Conservation (phyloP, 2,888 invertebrate species). For the Saturnia japonica region DNA sequence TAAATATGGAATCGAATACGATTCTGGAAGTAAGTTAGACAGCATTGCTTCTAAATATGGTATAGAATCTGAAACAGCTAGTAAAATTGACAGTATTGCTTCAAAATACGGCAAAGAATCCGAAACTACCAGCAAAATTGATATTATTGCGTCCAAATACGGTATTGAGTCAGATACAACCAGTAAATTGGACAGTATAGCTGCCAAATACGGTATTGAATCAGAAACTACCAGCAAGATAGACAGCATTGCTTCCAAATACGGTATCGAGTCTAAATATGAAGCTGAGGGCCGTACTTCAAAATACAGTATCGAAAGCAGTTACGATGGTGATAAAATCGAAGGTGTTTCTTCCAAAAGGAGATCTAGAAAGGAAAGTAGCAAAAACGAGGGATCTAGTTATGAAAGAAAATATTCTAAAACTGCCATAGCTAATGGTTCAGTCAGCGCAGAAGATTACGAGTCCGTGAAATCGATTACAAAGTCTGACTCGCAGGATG, state of each 20-base stretch:
- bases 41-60: constrained; percentile 62
- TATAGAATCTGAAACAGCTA: constrained; percentile 46
- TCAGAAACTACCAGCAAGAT: constrained; percentile 39
- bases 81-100: constrained; percentile 33
- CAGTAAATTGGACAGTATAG: constrained; percentile 48
- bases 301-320: constrained; percentile 49
- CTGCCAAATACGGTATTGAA: constrained; percentile 40
- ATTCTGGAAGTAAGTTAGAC: constrained; percentile 43
- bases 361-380: constrained; percentile 56
- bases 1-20: constrained; percentile 54
- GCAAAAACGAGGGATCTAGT: constrained; percentile 54
- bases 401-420: constrained; percentile 64
- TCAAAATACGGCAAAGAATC: constrained; percentile 37
- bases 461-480: constrained; percentile 49
- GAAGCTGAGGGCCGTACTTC: constrained; percentile 44
- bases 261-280: constrained; percentile 33
- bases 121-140: constrained; percentile 38
- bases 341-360: constrained; percentile 55
- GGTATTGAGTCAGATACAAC: constrained; percentile 34
- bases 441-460: constrained; percentile 50
- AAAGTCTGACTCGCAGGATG: constrained; percentile 70
- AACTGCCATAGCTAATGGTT: constrained; percentile 62
- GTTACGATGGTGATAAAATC: constrained; percentile 51
- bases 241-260: constrained; percentile 48
- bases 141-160: constrained; percentile 38